phyloP scores from a whole-genome alignment of 1,140 invertebrate genomes.

The Ladona fulva region DNA sequence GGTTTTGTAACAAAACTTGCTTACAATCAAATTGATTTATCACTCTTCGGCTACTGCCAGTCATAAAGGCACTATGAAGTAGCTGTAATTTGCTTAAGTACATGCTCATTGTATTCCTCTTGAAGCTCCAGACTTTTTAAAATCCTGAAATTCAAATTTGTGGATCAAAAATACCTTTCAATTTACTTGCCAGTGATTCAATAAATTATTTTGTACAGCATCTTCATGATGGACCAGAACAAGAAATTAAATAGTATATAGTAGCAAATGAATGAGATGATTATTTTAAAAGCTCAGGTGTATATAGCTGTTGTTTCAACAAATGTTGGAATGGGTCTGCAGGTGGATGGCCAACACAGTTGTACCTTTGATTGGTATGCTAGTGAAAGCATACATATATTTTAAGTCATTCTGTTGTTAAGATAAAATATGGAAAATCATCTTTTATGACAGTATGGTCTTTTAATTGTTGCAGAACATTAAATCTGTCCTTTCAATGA shows the following conservation, averaged over 20 bases:
- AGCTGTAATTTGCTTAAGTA: neutral
- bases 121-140: neutral
- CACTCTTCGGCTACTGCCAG: neutral
- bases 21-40: constrained; percentile 9
- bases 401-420: neutral
- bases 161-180: neutral
- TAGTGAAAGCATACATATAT: neutral
- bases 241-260: too few relatives aligned
- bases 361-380: neutral
- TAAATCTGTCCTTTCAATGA: too few relatives aligned
- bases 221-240: neutral
- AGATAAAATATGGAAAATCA: neutral
- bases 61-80: neutral
- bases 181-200: neutral
- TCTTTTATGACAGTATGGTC: neutral
- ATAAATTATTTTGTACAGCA: constrained; percentile 10
- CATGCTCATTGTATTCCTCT: neutral
- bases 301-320: too few relatives aligned
- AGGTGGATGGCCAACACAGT: too few relatives aligned
- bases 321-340: too few relatives aligned
- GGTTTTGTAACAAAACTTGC: constrained; percentile 9
- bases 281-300: neutral
- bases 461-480: neutral
- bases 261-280: too few relatives aligned
- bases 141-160: neutral